Evolutionary conservation across 1,140 invertebrate species (phyloP).

Genomic region (Catajapyx aquilonaris): DNA sequence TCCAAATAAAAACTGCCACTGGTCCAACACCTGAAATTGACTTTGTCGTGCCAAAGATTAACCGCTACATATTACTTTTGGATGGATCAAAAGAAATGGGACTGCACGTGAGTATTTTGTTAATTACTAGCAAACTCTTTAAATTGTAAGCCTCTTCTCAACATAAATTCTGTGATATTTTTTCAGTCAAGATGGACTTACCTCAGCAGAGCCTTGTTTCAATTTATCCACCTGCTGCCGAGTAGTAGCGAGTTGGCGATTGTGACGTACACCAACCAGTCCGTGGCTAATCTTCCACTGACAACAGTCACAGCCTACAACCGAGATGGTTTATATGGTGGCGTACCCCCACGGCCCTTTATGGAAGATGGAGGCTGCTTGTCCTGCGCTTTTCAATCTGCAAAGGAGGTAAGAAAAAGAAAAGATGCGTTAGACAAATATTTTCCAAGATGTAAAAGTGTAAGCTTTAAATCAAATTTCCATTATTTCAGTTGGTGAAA

Average conservation of each 20-base stretch:
- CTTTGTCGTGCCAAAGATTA: background rate
- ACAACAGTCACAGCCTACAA: constrained; percentile 15
- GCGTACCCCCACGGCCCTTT: constrained; percentile 14
- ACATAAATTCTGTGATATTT: background rate
- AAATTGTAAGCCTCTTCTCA: no score
- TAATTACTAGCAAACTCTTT: no score
- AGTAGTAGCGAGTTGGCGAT: constrained; percentile 15
- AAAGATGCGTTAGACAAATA: no score
- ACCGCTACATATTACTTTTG: background rate
- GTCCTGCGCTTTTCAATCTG: no score
- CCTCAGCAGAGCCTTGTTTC: constrained; percentile 12
- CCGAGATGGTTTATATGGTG: constrained; percentile 15
- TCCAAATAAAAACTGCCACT: no score
- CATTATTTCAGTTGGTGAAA: no score
- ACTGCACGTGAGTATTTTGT: background rate
- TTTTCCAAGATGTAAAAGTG: no score
- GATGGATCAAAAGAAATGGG: background rate
- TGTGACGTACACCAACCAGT: constrained; percentile 12
- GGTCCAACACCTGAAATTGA: no score
- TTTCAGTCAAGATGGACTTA: constrained; percentile 14
- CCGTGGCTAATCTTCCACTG: constrained; percentile 13
- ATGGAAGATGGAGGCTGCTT: constrained; percentile 3
- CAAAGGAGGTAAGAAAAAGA: no score
- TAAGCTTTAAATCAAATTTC: no score
- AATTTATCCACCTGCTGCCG: constrained; percentile 15